A percentile compares a stretch with the other conserved stretches of the same genome.
Conservation (phyloP, 2,888 invertebrate species). For the Schizaphis graminum region DNA sequence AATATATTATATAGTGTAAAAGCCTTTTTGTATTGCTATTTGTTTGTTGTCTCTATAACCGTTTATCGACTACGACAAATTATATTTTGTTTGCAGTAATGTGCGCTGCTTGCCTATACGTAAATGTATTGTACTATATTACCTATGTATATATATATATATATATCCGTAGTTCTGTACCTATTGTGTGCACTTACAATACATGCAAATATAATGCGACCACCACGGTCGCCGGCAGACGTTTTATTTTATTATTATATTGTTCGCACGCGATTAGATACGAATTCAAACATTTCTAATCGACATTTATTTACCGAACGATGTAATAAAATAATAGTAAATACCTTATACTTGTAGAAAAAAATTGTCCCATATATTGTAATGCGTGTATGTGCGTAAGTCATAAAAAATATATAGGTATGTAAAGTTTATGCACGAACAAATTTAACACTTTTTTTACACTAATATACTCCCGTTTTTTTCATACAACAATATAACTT, state of each 20-base stretch:
- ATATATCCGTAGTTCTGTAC: too few relatives aligned
- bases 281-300: background rate
- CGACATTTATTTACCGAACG: background rate
- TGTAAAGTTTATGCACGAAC: background rate
- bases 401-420: background rate
- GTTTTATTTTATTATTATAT: slow-evolving; percentile 7
- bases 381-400: background rate
- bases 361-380: background rate
- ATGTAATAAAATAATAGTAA: background rate
- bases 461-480: background rate
- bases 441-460: background rate
- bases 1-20: background rate
- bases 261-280: slow-evolving; percentile 14
- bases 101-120: background rate
- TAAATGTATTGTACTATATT: background rate
- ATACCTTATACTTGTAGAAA: background rate
- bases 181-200: background rate
- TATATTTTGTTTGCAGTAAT: background rate
- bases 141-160: too few relatives aligned
- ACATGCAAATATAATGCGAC: background rate
- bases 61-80: slow-evolving; percentile 37
- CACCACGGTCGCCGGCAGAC: slow-evolving; percentile 18
- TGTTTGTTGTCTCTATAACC: background rate
- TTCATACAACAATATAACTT: background rate
- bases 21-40: background rate